Conservation (phyloP, 2,113 vertebrate genomes). For the Enhydra lutris region DNA sequence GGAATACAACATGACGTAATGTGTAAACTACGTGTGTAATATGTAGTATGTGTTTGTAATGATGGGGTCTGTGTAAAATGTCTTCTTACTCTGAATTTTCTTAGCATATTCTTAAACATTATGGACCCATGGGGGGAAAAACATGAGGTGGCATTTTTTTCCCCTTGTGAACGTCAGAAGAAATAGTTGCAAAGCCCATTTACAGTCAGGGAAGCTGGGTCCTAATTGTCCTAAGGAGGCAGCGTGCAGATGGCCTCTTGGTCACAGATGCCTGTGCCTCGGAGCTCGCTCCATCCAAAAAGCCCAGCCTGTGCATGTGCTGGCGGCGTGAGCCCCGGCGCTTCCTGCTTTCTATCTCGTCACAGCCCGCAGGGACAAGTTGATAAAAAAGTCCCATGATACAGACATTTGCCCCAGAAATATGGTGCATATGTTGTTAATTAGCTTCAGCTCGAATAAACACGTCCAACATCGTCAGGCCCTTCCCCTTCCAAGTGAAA, state of each 20-base stretch:
- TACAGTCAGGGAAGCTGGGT: neutral
- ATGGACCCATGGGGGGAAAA: neutral
- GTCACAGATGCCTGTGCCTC: rapidly evolving
- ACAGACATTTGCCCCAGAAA: neutral
- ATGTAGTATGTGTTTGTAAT: neutral
- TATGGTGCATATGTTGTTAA: neutral
- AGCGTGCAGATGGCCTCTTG: neutral
- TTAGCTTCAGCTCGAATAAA: neutral
- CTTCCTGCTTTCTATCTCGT: neutral
- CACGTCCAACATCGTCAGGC: neutral
- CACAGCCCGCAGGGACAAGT: neutral
- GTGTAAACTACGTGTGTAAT: too few species aligned
- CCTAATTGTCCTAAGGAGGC: neutral
- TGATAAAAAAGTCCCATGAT: rapidly evolving
- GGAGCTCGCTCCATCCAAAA: too few species aligned
- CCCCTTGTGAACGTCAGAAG: neutral
- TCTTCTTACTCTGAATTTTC: neutral
- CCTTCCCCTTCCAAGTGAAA: neutral
- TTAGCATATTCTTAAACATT: neutral
- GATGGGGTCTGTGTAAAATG: neutral
- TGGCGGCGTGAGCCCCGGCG: neutral
- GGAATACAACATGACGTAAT: neutral
- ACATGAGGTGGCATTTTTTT: neutral
- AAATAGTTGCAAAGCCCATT: neutral
- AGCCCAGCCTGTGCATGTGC: neutral